phyloP scores from a whole-genome alignment of 2,797 vertebrate species.

The Sus cebifrons region DNA sequence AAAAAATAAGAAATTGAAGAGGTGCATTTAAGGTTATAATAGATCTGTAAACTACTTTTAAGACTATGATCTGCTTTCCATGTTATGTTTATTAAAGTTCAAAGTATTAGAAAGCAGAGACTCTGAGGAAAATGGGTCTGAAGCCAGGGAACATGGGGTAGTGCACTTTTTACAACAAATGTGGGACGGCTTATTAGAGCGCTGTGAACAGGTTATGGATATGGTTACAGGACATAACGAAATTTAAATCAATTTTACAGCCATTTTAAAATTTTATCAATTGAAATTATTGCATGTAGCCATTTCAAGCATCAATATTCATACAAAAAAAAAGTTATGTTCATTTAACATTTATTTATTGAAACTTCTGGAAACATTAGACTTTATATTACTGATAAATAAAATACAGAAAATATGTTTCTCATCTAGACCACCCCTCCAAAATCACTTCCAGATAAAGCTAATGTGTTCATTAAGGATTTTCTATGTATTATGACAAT shows the following conservation, averaged over 20 bases:
- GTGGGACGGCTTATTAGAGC: background rate
- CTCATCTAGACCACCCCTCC: background rate
- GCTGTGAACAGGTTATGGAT: background rate
- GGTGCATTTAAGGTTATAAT: background rate
- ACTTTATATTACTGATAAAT: background rate
- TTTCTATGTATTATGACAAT: background rate
- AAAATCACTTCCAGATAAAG: background rate
- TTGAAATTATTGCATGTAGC: slow-evolving; percentile 1
- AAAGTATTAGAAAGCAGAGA: background rate
- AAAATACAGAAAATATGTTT: slow-evolving; percentile 19
- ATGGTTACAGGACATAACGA: background rate
- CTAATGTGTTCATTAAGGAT: background rate
- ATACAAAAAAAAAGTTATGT: background rate
- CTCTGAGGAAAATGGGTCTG: background rate
- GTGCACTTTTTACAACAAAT: background rate
- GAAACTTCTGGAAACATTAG: background rate
- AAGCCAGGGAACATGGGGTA: background rate
- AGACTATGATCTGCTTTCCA: background rate
- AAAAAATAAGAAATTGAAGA: background rate
- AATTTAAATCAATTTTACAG: slow-evolving; percentile 16
- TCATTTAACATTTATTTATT: slow-evolving; percentile 19
- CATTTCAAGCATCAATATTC: background rate
- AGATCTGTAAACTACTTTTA: background rate
- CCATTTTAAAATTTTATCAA: background rate
- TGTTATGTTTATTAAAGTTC: background rate